Percentiles rank a stretch among this genome's conserved stretches.
phyloP scores from a whole-genome alignment of 1,140 invertebrate species.

The Drosophila athabasca region DNA sequence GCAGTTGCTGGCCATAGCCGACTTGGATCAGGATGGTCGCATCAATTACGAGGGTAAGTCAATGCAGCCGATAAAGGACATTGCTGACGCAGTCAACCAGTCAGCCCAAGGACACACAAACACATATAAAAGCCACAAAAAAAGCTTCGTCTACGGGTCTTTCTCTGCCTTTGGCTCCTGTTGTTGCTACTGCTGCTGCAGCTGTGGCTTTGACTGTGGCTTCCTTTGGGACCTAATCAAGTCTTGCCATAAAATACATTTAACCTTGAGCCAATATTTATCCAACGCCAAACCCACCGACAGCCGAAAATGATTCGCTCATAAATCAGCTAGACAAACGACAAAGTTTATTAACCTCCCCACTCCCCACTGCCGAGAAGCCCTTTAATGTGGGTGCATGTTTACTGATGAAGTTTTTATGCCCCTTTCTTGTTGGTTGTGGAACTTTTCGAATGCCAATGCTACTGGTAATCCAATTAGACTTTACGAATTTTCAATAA shows the following conservation, averaged over 20 bases:
- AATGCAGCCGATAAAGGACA: slow-evolving; percentile 49
- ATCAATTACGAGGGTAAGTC: slow-evolving; percentile 91
- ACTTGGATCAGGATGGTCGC: slow-evolving; percentile 90
- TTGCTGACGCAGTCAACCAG: slow-evolving; percentile 48
- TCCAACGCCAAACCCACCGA: slow-evolving; percentile 7
- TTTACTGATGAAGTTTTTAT: slow-evolving; percentile 58
- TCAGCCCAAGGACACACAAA: slow-evolving; percentile 36
- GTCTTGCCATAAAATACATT: slow-evolving; percentile 50
- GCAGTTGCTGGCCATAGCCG: slow-evolving; percentile 88
- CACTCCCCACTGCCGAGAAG: neutral
- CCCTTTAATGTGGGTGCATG: slow-evolving; percentile 37
- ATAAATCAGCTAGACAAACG: slow-evolving; percentile 77
- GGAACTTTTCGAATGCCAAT: neutral
- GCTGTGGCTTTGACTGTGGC: slow-evolving; percentile 1
- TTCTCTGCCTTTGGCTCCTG: neutral
- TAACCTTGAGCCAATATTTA: slow-evolving; percentile 67
- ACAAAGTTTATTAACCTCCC: slow-evolving; percentile 68
- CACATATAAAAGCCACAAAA: slow-evolving; percentile 9
- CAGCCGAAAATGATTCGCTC: slow-evolving; percentile 48
- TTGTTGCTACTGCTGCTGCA: slow-evolving; percentile 18
- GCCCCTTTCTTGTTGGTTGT: neutral
- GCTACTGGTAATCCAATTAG: slow-evolving; percentile 1
- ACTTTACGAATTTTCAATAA: no score
- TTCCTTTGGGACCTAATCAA: slow-evolving; percentile 59
- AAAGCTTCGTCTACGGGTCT: no score